Base-by-base conservation (phyloP, 35 echinoderm and acorn worm species). In the Strongylocentrotus purpuratus region DNA sequence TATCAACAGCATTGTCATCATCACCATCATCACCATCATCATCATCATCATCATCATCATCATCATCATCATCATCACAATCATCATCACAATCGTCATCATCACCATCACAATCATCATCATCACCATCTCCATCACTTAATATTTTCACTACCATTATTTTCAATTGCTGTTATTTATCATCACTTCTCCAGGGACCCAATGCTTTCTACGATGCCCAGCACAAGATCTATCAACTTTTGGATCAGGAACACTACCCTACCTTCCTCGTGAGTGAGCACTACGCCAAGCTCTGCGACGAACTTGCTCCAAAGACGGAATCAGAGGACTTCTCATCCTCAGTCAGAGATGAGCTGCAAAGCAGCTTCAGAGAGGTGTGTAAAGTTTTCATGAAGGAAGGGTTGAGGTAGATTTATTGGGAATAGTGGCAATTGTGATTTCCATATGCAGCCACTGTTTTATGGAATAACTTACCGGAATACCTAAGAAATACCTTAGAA, bases 131-230 rank as follows among this genome's bases (percentile, higher is more conserved):
- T 1, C 35, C 35, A 41, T 41, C 35, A 41, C 35, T 41, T 1
- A 0, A 41, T 41, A 41, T 41, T 41, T 41, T 41, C 35, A 41
- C 3, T 41, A 41, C 3, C 35, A 41, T 41, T 41, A 41, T 41
- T 41, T 1, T 41, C 35, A 41, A 41, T 18, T 91, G 4, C 45
- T 46, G 31, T 48, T 18, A 55, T 46, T 33, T 0, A 12, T 58
- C 55, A 25, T 94, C 48, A 32, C 48, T 58, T 45, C 85, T 95
- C 5, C 85, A 99, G 98, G 98, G 97, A 18, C 98, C 97, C 61
- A 95, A 98, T 86, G 94, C 98, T 47, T 99, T 99, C 95, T 97
- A 96, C 90, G 92, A 97, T 25, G 98, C 97, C 45, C 98, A 98
- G 70, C 96, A 96, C 17, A 94, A 98, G 85, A 88, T 99, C 31